phyloP scores from a whole-genome alignment of 2,113 vertebrate genomes.

The Ctenomys sociabilis region DNA sequence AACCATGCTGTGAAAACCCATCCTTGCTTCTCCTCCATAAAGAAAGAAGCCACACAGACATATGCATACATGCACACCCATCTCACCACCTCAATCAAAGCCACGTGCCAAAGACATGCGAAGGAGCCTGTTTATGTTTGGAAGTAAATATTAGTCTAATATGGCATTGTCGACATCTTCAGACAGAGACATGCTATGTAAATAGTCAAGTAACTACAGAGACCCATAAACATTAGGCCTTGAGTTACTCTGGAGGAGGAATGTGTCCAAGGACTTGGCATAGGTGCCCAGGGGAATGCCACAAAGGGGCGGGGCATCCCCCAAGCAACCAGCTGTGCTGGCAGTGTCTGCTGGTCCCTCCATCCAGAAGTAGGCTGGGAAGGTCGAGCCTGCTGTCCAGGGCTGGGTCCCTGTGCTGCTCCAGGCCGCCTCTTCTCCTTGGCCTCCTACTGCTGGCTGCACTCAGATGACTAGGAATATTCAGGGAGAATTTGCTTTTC shows the following conservation, averaged over 20 bases:
- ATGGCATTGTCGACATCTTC: neutral
- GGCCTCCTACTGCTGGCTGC: neutral
- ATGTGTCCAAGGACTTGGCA: neutral
- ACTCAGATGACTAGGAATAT: neutral
- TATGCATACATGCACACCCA: neutral
- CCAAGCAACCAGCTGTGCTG: neutral
- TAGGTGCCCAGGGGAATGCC: neutral
- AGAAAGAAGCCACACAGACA: neutral
- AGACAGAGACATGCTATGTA: slow-evolving; percentile 64
- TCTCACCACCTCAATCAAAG: neutral
- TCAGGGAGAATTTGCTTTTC: neutral
- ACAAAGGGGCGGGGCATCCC: no score
- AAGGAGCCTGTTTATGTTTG: slow-evolving; percentile 42
- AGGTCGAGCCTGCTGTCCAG: neutral
- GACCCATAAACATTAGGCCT: slow-evolving; percentile 3
- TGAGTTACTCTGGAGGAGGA: neutral
- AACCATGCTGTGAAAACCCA: neutral
- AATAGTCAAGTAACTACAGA: slow-evolving; percentile 54
- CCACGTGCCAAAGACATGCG: neutral
- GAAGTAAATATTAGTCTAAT: slow-evolving; percentile 56
- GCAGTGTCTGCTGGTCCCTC: neutral
- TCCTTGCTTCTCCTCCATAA: neutral
- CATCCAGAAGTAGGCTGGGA: neutral
- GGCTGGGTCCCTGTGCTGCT: neutral
- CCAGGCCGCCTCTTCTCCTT: neutral